phyloP scores from a whole-genome alignment of 2,888 invertebrate species.

The Sinelater perroti region DNA sequence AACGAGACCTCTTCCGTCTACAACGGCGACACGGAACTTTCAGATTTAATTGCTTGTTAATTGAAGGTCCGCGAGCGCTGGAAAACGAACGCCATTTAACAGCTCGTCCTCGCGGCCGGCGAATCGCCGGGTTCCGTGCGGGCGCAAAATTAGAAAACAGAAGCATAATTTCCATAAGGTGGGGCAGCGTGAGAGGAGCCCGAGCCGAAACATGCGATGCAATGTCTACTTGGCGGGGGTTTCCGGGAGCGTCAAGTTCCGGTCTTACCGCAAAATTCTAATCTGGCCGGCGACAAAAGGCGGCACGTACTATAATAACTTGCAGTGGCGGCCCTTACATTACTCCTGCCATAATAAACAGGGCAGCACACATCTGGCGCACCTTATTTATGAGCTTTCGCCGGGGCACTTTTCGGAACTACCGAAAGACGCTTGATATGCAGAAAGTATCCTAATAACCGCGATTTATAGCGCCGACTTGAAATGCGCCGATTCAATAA shows the following conservation, averaged over 20 bases:
- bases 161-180: conserved; percentile 21
- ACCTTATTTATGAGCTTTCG: conserved; percentile 39
- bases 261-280: conserved; percentile 46
- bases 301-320: conserved; percentile 40
- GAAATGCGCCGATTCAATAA: conserved; percentile 15
- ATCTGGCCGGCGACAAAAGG: conserved; percentile 42
- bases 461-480: conserved; percentile 24
- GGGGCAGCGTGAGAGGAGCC: conserved; percentile 23
- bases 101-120: conserved; percentile 11
- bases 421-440: conserved; percentile 33
- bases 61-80: conserved; percentile 3
- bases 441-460: conserved; percentile 29
- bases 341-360: conserved; percentile 40
- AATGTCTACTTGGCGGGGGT: conserved; percentile 41
- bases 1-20: too few relatives aligned
- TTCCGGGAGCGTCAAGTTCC: conserved; percentile 47
- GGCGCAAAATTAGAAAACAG: conserved; percentile 13
- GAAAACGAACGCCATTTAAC: conserved; percentile 9
- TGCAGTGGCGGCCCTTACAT: conserved; percentile 39
- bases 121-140: conserved; percentile 17
- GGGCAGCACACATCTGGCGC: conserved; percentile 39
- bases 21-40: neutral
- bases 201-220: conserved; percentile 39
- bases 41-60: conserved; percentile 4
- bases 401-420: conserved; percentile 35